Percentiles rank a stretch among this genome's conserved stretches.
These are phyloP conservation scores for Vimba vimba DNA, from an alignment of 2,113 vertebrate species.

Conservation along the genomic window DNA sequence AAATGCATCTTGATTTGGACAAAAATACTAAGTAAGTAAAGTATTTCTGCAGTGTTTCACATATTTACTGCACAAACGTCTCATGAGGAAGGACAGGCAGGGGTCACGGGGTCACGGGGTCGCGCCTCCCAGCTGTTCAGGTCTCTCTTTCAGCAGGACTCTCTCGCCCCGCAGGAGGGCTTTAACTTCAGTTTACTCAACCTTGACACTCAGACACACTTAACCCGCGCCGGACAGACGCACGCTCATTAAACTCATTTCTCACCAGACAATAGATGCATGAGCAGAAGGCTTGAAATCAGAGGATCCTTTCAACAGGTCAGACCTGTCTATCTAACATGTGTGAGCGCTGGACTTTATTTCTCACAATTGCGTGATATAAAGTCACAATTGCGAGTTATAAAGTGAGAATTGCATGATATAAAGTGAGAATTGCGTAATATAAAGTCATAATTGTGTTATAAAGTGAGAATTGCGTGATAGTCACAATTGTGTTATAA, in stretches of 20 bases:
- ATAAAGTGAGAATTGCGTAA: too few species aligned
- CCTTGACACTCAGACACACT: slow-evolving; percentile 56
- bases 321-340: background rate
- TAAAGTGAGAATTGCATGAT: too few species aligned
- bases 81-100: slow-evolving; percentile 25
- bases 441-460: too few species aligned
- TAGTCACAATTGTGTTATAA: too few species aligned
- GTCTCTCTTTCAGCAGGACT: background rate
- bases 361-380: too few species aligned
- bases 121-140: slow-evolving; percentile 51
- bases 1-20: too few species aligned
- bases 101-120: slow-evolving; percentile 46
- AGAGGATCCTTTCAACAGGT: background rate
- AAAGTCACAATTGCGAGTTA: background rate
- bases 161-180: background rate
- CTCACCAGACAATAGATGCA: background rate
- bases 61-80: background rate
- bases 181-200: slow-evolving; percentile 55
- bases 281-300: background rate
- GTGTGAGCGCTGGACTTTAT: too few species aligned
- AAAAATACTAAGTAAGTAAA: too few species aligned
- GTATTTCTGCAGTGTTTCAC: too few species aligned
- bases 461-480: too few species aligned
- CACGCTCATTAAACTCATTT: slow-evolving; percentile 24
- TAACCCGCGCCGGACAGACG: background rate